Percentiles rank a stretch among this genome's conserved stretches.
These are phyloP conservation scores for Trogon melanurus DNA, from an alignment of 2,113 vertebrate species.

Conservation along the genomic window DNA sequence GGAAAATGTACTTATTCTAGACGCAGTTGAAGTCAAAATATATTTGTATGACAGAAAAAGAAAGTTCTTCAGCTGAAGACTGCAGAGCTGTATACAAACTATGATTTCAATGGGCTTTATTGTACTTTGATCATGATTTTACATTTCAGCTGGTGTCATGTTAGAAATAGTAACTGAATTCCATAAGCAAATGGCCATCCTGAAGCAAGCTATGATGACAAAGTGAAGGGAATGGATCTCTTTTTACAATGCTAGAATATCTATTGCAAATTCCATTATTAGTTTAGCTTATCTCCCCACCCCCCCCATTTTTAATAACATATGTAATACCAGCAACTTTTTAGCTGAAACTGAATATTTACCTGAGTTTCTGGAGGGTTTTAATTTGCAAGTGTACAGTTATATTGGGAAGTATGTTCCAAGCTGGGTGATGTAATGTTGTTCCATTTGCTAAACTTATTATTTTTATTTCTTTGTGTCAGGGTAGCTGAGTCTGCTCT, in stretches of 20 bases:
- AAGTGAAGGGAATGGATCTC: background rate
- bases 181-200: background rate
- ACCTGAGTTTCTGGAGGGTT: background rate
- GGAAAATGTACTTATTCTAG: conserved; percentile 23
- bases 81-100: background rate
- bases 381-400: background rate
- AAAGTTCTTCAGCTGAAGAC: conserved; percentile 27
- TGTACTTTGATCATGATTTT: conserved; percentile 24
- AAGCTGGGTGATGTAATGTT: background rate
- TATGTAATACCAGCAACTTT: background rate
- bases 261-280: background rate
- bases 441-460: background rate
- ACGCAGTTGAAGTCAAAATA: conserved; percentile 1
- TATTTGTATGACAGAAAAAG: background rate
- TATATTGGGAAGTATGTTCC: background rate
- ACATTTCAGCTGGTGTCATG: background rate
- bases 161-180: conserved; percentile 33
- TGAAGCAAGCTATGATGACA: background rate
- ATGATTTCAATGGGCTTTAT: conserved; percentile 17
- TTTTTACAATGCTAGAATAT: background rate
- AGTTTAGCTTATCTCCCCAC: background rate
- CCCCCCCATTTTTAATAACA: background rate
- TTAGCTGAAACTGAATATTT: background rate
- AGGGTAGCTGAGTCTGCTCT: background rate
- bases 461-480: background rate